Base-by-base conservation (phyloP, 2,113 vertebrate species). In the Tympanuchus pallidicinctus region DNA sequence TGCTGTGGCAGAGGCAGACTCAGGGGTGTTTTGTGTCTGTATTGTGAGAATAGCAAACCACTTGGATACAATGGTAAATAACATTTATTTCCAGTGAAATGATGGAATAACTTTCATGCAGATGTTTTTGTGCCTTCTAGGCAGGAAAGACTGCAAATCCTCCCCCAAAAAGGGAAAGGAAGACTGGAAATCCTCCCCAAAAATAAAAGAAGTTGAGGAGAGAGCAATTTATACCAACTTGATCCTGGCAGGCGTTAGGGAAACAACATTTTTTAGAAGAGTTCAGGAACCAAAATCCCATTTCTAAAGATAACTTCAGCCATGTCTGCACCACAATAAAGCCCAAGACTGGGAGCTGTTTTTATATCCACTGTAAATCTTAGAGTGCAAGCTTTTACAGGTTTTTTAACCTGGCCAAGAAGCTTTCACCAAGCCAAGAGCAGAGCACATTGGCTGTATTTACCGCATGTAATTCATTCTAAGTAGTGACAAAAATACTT, bases 11-110 rank as follows among this genome's bases (percentile, higher is more conserved):
- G 48, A 77, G 52, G 74, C 73, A 92, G 56, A 63, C 72, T 83
- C 79, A 71, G 65, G 61, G 76, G 79, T 57, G 63, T 86, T 69
- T 71, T 20, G 9, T 66, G 71, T 15, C 45, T 48, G 18, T 4
- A 21, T 67, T 95, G 59, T 63, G 93, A 92, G 93, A 96, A 89
- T 73, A 85, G 88, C 60, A 87, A 89, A 73, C 48, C 10, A 36
- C 52, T 72, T 74, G 77, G 78, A 74, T 60, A 40, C 52, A 36
- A 47, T 59, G 47, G 57, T 57, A 93, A 95, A 85, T 88, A 88
- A 75, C 2, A 28, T 40, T 14, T 65, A 43, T 91, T 69, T 38
- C 32, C 50, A 66, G 36, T 17, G 81, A 72, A 90, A 80, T 60
- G 50, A 13, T 52, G 43, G 15, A 47, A 92, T 17, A 38, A 65